Percentiles rank a stretch among this genome's conserved stretches.
These are phyloP conservation scores for Daubentonia madagascariensis DNA, from an alignment of 2,113 vertebrate species.

Conservation along the genomic window DNA sequence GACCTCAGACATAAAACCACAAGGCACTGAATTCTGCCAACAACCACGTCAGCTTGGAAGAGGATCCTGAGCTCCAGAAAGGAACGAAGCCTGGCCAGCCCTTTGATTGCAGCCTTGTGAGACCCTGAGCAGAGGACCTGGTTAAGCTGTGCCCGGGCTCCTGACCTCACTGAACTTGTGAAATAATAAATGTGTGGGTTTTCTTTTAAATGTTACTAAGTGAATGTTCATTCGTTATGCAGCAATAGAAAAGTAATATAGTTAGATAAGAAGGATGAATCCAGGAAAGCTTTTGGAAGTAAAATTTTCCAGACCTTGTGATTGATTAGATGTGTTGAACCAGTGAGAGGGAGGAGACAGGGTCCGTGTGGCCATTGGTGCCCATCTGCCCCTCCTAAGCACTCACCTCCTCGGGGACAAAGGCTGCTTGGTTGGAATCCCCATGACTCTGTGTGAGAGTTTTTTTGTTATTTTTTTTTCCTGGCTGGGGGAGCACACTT, in stretches of 20 bases:
- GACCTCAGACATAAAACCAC: neutral
- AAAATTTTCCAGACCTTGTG: neutral
- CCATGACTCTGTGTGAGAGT: neutral
- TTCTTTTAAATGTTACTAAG: neutral
- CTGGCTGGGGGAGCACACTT: neutral
- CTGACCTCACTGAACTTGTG: neutral
- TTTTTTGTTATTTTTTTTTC: neutral
- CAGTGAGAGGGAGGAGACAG: neutral
- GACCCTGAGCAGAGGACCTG: neutral
- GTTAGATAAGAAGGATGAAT: neutral
- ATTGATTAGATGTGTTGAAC: neutral
- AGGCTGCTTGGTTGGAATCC: neutral
- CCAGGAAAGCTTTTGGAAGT: neutral
- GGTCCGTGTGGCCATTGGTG: fast-evolving
- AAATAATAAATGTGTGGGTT: neutral
- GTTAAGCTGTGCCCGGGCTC: neutral
- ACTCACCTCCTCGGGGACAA: neutral
- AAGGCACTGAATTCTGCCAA: neutral
- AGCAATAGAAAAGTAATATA: neutral
- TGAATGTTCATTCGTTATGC: neutral
- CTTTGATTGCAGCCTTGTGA: neutral
- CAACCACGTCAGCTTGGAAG: neutral
- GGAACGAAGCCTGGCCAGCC: neutral
- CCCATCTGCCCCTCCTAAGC: neutral
- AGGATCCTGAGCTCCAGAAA: neutral